Evolutionary conservation across 2,888 invertebrate genomes (phyloP), one percentile per base, ranked within the genome.

Genomic region (Cartodere bifasciata): DNA sequence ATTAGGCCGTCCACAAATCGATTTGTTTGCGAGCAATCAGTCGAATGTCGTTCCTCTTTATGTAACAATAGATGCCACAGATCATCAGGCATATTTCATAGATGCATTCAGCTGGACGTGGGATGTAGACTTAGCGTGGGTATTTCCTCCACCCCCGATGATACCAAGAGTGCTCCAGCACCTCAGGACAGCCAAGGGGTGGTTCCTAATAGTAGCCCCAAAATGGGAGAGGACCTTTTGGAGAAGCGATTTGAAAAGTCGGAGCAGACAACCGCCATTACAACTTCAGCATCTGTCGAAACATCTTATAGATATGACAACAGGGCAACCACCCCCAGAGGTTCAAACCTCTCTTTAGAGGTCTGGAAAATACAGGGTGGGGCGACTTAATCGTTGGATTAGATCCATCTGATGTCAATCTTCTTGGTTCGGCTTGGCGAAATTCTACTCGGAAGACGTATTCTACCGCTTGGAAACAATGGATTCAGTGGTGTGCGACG

Each of bases 81-180:
- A n/a, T n/a, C n/a, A n/a, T n/a, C n/a, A n/a, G n/a, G n/a, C n/a
- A n/a, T n/a, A n/a, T n/a, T n/a, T n/a, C n/a, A n/a, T 17, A 9
- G 20, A 17, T 17, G 20, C 20, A 9, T 17, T 17, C 20, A 17
- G 20, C 20, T n/a, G 20, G 20, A 17, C 6, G 20, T 17, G 20
- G 20, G n/a, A 7, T 7, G 20, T 17, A 17, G n/a, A 17, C 20
- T 17, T 17, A 9, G 20, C 20, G 6, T 52, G 50, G 42, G 31
- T 49, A 4, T 51, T 52, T 28, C 49, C 52, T 2, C 52, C 51
- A 4, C 52, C 49, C 7, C 31, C 36, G 5, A 34, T 49, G 14
- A 41, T 50, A 1, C 49, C 49, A 4, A 22, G 37, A 20, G 44
- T 51, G 2, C 38, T 47, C n/a, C 23, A 25, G 2, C 46, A 49